These are phyloP conservation scores for Tamias sibiricus DNA, from an alignment of 2,113 vertebrate species.

Conservation along the genomic window DNA sequence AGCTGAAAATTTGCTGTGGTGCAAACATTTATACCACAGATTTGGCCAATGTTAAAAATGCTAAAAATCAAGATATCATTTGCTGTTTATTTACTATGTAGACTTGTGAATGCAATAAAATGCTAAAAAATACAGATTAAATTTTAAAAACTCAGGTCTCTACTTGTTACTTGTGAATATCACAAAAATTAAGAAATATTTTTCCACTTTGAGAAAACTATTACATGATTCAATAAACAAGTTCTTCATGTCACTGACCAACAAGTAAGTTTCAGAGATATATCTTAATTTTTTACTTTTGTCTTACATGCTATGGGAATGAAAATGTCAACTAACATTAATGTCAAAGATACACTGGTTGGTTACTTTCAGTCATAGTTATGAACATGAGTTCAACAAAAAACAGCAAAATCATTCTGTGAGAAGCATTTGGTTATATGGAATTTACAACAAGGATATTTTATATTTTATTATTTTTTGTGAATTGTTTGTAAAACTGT, in stretches of 20 bases:
- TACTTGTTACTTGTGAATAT: not conserved
- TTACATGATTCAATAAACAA: constrained; percentile 10
- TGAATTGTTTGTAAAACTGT: not conserved
- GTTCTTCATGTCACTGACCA: not conserved
- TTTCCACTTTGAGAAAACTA: not conserved
- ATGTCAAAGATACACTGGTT: not conserved
- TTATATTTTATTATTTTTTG: not conserved
- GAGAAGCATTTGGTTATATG: not conserved
- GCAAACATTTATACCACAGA: not conserved
- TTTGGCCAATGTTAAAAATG: not conserved
- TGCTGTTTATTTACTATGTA: not conserved
- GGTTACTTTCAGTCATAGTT: not conserved
- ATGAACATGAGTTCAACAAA: not conserved
- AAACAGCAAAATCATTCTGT: not conserved
- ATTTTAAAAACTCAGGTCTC: not conserved
- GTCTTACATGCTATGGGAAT: not conserved
- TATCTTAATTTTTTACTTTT: not conserved
- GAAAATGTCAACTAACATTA: not conserved
- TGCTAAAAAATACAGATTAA: not conserved
- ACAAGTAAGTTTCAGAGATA: not conserved
- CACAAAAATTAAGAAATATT: not conserved
- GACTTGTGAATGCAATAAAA: not conserved
- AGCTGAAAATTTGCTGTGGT: not conserved
- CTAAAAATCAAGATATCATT: not conserved
- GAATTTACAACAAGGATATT: not conserved